Base-by-base conservation (phyloP, 2,888 invertebrate species). In the Sarcophaga variegata region DNA sequence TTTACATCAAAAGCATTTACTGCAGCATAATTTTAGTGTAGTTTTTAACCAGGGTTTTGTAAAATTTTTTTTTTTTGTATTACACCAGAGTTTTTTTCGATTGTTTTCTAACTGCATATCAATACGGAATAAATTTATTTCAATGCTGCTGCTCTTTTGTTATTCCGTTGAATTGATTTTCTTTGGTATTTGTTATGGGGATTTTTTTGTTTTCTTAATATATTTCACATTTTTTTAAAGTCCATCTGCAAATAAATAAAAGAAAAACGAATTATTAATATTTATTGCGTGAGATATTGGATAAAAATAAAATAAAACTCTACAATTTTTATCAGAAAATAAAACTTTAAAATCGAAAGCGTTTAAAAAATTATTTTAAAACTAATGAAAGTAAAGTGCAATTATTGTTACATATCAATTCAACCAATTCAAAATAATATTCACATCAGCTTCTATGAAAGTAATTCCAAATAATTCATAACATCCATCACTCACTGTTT, bases 1-100 rank as follows among this genome's bases (percentile, higher is more conserved):
- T 37, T 37, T 37, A 37, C 37, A 37, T 37, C 37, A 10, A 37
- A 37, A 67, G 17, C 67, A 54, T 77, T 81, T 63, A 64, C 69
- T 70, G 77, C 69, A 74, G 74, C 70, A 64, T 66, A 70, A 76
- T 71, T 76, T 8, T 2, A 37, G 64, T 80, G 59, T 78, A 80
- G 22, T 63, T 86, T 81, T 76, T 70, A 45, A 27, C 22, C n/a
- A n/a, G 2, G 12, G 17, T 69, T 69, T 47, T 37, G 2, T 10
- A 37, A 37, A 37, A 1, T 27, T 37, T 37, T 79, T 72, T 71
- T 6, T 49, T 59, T 80, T 5, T 45, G 45, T 67, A 64, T 74
- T 22, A 63, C 63, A 69, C 25, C 45, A 69, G 1, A 2, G 69
- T 49, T 71, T 8, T 78, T 60, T 4, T n/a, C n/a, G 54, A 54